These are phyloP conservation scores for Netelia inedita DNA, from an alignment of 2,888 invertebrate genomes.

Conservation along the genomic window DNA sequence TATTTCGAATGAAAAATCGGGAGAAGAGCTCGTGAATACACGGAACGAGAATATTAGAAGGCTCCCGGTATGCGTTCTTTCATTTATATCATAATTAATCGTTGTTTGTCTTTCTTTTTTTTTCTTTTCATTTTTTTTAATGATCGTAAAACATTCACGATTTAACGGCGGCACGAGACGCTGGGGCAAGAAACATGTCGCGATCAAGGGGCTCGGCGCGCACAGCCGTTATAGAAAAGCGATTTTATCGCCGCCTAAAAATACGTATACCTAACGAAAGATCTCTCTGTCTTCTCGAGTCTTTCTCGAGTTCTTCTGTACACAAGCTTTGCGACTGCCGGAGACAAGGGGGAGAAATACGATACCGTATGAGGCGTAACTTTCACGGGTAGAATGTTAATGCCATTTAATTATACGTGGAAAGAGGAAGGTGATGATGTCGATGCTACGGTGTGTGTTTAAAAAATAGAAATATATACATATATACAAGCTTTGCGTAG, in stretches of 20 bases:
- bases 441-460: slow-evolving; percentile 41
- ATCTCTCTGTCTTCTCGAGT: slow-evolving; percentile 1
- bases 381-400: slow-evolving; percentile 77
- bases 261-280: slow-evolving; percentile 38
- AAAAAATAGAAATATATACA: slow-evolving; percentile 16
- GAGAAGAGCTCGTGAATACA: background rate
- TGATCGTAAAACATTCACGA: slow-evolving; percentile 52
- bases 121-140: slow-evolving; percentile 19
- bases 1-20: background rate
- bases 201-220: slow-evolving; percentile 54
- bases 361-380: slow-evolving; percentile 72
- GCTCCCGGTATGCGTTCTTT: background rate
- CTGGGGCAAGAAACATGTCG: slow-evolving; percentile 44
- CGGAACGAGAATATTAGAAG: background rate
- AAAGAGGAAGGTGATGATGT: slow-evolving; percentile 65
- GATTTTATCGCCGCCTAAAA: slow-evolving; percentile 69
- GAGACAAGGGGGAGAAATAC: slow-evolving; percentile 73
- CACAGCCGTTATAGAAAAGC: slow-evolving; percentile 62
- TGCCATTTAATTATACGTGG: slow-evolving; percentile 80
- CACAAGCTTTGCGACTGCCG: slow-evolving; percentile 7
- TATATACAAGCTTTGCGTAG: slow-evolving; percentile 29
- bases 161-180: slow-evolving; percentile 28
- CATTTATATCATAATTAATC: slow-evolving; percentile 56
- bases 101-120: slow-evolving; percentile 29
- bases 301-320: slow-evolving; percentile 44